A percentile compares a stretch with the other conserved stretches of the same genome.
phyloP scores from a whole-genome alignment of 2,797 vertebrate species.

The Lophotriccus pileatus region DNA sequence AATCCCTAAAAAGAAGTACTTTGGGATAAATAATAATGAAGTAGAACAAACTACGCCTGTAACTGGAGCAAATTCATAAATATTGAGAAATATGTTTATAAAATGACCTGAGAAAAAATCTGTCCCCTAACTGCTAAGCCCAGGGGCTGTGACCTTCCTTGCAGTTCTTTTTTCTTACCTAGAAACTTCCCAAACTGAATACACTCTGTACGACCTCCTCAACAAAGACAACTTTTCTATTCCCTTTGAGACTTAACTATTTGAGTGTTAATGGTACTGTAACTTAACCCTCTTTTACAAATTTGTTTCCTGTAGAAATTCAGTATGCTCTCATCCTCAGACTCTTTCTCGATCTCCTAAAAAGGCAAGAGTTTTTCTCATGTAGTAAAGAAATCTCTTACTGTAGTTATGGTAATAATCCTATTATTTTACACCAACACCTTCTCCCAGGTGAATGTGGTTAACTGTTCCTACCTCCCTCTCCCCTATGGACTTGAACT shows the following conservation, averaged over 20 bases:
- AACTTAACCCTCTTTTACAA: background rate
- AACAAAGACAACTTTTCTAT: background rate
- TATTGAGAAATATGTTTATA: background rate
- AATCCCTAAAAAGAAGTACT: background rate
- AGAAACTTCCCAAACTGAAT: background rate
- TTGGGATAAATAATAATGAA: background rate
- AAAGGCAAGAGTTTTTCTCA: background rate
- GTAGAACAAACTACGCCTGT: background rate
- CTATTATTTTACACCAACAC: background rate
- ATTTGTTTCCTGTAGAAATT: background rate
- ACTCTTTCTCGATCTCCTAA: background rate
- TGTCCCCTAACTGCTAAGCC: background rate
- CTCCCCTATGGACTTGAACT: background rate
- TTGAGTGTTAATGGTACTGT: background rate
- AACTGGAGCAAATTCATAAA: background rate
- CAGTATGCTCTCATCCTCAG: background rate
- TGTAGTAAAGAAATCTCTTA: background rate
- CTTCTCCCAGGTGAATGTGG: background rate
- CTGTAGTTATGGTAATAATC: background rate
- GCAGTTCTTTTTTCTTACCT: background rate
- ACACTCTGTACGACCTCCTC: background rate
- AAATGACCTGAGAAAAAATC: background rate
- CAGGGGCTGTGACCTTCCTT: background rate
- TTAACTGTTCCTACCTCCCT: background rate
- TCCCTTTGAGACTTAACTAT: background rate